phyloP scores from a whole-genome alignment of 2,113 vertebrate genomes.

The Chinchilla lanigera region DNA sequence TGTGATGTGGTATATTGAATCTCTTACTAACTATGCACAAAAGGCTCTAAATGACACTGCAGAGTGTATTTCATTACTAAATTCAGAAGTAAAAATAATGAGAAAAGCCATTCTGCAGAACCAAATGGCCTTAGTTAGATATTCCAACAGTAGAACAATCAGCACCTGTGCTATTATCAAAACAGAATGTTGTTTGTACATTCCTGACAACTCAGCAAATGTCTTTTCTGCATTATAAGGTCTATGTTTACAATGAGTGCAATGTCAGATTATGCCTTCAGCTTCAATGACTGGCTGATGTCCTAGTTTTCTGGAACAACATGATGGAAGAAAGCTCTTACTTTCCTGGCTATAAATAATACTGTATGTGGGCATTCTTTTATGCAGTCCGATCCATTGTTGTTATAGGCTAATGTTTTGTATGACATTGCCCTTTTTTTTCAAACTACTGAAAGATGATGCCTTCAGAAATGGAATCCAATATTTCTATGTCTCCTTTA shows the following conservation, averaged over 20 bases:
- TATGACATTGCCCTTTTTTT: neutral
- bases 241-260: neutral
- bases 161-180: neutral
- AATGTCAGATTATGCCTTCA: neutral
- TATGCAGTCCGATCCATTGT: neutral
- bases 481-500: neutral
- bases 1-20: neutral
- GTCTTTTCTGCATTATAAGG: neutral
- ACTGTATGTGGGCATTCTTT: neutral
- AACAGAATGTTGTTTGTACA: neutral
- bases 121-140: neutral
- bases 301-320: neutral
- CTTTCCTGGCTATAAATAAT: neutral
- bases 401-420: neutral
- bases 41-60: neutral
- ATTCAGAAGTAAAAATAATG: neutral
- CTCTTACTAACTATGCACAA: neutral
- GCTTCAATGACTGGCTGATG: neutral
- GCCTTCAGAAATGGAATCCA: neutral
- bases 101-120: neutral
- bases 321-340: neutral
- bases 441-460: neutral
- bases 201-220: neutral
- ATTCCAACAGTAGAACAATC: neutral
- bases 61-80: neutral